A percentile compares a stretch with the other conserved stretches of the same genome.
These are phyloP conservation scores for Chesias legatella DNA, from an alignment of 2,888 invertebrate species.

Conservation along the genomic window DNA sequence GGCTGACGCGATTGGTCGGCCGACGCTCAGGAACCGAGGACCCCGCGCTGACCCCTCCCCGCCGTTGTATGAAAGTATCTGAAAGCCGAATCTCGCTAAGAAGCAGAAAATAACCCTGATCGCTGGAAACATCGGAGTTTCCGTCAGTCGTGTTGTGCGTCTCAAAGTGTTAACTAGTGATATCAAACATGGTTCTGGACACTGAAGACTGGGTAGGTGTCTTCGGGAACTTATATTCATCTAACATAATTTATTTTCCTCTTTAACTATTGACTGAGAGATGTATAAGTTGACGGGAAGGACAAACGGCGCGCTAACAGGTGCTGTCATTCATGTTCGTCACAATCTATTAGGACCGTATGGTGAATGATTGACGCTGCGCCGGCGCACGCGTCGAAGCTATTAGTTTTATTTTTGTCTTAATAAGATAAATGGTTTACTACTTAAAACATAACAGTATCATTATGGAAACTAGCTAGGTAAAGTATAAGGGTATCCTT, in stretches of 20 bases:
- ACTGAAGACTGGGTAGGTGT: slow-evolving; percentile 78
- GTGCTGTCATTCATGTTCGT: slow-evolving; percentile 44
- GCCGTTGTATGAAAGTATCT: slow-evolving; percentile 63
- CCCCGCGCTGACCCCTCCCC: slow-evolving; percentile 47
- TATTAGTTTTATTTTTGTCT: slow-evolving; percentile 22
- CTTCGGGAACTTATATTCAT: slow-evolving; percentile 24
- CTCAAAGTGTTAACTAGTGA: slow-evolving; percentile 79
- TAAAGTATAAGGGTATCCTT: too few species aligned
- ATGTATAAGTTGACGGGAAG: slow-evolving; percentile 32
- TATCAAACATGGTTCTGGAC: slow-evolving; percentile 75
- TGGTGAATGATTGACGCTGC: slow-evolving; percentile 35
- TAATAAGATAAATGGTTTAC: too few species aligned
- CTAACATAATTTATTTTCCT: slow-evolving; percentile 18
- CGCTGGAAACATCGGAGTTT: slow-evolving; percentile 68
- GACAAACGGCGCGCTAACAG: slow-evolving; percentile 46
- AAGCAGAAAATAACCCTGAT: slow-evolving; percentile 78
- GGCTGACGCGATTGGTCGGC: slow-evolving; percentile 70
- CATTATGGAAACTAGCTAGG: too few species aligned
- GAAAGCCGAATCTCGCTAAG: slow-evolving; percentile 63
- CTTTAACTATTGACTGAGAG: slow-evolving; percentile 28
- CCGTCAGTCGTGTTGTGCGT: slow-evolving; percentile 79
- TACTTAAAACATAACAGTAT: too few species aligned
- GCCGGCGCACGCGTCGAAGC: slow-evolving; percentile 33
- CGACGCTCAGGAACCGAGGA: slow-evolving; percentile 67
- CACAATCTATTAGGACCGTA: slow-evolving; percentile 25